Evolutionary conservation across 2,888 invertebrate genomes (phyloP), one percentile per base, ranked within the genome.

Genomic region (Pandemis cinnamomeana): DNA sequence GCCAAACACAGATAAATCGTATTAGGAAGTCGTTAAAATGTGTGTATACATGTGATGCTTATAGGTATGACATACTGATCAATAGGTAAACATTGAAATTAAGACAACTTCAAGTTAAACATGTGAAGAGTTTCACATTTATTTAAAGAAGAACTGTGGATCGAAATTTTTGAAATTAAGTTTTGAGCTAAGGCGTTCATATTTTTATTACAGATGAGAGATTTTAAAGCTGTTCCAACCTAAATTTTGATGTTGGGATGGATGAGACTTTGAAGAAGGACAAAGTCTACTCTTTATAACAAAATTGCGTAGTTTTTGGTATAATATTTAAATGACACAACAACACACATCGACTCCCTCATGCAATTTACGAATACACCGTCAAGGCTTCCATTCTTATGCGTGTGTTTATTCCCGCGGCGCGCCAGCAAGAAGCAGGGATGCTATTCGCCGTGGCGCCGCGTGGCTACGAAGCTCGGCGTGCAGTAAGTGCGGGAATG

Each of bases 391-490:
- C 67, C 92, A 94, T 91, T 93, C 95, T 93, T 93, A 87, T 84
- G 84, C 85, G 87, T 95, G 92, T 90, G 85, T 88, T 88, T 79
- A 82, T 85, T 83, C 83, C 82, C 84, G 86, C 87, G 83, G 86
- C 79, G 76, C 81, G 83, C 83, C 95, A 96, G 95, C 96, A 96
- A 95, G 95, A 96, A 95, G 94, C 94, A 95, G 95, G 95, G 96
- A 91, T 96, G 97, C 96, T 97, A 97, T 96, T 97, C 97, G 91
- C 98, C 98, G 95, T 98, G 98, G 98, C 97, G 97, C 89, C 96
- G 98, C 95, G 98, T 98, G 93, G 98, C 98, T 93, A 97, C 97
- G 95, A 98, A 98, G 95, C 97, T 98, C 91, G 98, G 98, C 96
- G 98, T 98, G 95, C 97, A 98, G 98, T 98, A 97, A 97, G 98